A percentile compares a stretch with the other conserved stretches of the same genome.
Evolutionary conservation across 2,113 vertebrate genomes (phyloP).

Genomic region (Lepus europaeus): DNA sequence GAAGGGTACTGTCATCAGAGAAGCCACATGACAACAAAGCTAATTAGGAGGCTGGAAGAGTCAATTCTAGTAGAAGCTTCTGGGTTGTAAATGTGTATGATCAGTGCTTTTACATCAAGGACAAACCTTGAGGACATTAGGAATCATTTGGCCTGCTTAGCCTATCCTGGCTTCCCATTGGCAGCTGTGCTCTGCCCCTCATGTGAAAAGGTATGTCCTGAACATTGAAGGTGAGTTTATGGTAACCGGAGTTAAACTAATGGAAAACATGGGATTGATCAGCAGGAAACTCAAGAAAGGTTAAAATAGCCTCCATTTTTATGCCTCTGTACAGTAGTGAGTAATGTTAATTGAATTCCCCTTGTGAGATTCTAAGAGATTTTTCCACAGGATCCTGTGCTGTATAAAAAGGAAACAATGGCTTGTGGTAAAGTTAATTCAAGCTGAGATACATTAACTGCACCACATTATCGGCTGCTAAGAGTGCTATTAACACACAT

Average conservation of each 20-base stretch:
- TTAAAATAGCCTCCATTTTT: slow-evolving; percentile 83
- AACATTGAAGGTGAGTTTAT: slow-evolving; percentile 74
- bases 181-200: background rate
- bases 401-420: slow-evolving; percentile 89
- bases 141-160: background rate
- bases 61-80: background rate
- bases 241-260: slow-evolving; percentile 85
- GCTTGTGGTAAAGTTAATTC: slow-evolving; percentile 88
- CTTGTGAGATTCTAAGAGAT: slow-evolving; percentile 86
- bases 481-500: slow-evolving; percentile 87
- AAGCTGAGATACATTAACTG: slow-evolving; percentile 89
- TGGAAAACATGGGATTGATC: slow-evolving; percentile 85
- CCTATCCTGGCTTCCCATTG: background rate
- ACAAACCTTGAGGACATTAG: background rate
- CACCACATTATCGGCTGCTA: slow-evolving; percentile 86
- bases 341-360: slow-evolving; percentile 87
- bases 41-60: fast-evolving
- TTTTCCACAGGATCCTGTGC: slow-evolving; percentile 83
- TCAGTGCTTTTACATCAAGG: background rate
- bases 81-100: background rate
- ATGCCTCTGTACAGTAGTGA: slow-evolving; percentile 82
- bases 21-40: background rate
- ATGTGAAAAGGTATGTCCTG: slow-evolving; percentile 66
- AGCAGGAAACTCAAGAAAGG: slow-evolving; percentile 82
- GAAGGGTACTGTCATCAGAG: background rate